These are phyloP conservation scores for Merops nubicus DNA, from an alignment of 2,113 vertebrate genomes.

Conservation along the genomic window DNA sequence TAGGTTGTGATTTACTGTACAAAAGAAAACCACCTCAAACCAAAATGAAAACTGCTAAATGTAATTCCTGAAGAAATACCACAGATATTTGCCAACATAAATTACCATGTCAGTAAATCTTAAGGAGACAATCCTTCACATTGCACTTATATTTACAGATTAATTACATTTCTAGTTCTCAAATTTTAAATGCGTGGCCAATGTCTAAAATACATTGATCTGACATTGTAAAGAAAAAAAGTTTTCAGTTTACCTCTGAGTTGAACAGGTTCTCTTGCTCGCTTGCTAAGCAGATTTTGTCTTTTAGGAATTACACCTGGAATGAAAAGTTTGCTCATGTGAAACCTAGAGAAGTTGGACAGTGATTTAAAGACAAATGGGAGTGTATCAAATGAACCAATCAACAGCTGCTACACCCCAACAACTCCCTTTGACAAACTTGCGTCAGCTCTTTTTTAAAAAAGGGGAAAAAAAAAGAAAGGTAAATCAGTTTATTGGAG, in stretches of 20 bases:
- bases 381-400: constrained; percentile 79
- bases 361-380: constrained; percentile 83
- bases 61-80: background rate
- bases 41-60: background rate
- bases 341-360: constrained; percentile 55
- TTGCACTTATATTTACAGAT: background rate
- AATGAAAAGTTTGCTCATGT: constrained; percentile 63
- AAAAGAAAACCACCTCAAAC: background rate
- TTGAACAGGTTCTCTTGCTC: constrained; percentile 15
- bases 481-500: constrained; percentile 70
- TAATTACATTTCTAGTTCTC: constrained; percentile 11
- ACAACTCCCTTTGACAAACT: constrained; percentile 75
- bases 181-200: background rate
- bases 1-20: background rate
- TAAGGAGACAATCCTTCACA: background rate
- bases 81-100: background rate
- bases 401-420: constrained; percentile 67
- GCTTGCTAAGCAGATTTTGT: background rate
- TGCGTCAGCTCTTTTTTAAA: constrained; percentile 75
- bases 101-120: background rate
- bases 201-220: background rate
- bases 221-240: background rate
- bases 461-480: constrained; percentile 36
- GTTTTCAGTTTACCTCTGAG: constrained; percentile 67
- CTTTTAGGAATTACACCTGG: constrained; percentile 57